Conservation (phyloP, 2,113 vertebrate species). For the Siniperca chuatsi region DNA sequence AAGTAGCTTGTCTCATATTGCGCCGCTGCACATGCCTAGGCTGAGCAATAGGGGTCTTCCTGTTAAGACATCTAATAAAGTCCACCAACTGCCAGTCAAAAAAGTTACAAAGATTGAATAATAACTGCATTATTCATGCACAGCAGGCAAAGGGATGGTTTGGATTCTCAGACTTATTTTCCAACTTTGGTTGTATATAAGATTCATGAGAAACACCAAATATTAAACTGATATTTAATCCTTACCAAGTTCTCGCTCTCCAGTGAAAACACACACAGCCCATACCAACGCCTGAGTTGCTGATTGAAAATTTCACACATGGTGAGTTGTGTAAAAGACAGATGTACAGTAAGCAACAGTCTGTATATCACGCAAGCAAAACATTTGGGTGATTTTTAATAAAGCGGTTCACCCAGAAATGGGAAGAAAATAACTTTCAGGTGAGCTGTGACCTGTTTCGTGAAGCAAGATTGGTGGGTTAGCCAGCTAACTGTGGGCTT, state of each 20-base stretch:
- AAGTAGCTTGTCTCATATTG: constrained; percentile 21
- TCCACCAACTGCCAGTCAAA: constrained; percentile 33
- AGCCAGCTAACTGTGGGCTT: neutral
- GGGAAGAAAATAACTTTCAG: neutral
- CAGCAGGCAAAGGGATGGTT: constrained; percentile 71
- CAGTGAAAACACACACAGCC: neutral
- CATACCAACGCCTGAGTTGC: neutral
- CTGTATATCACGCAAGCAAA: neutral
- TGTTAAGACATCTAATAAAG: constrained; percentile 45
- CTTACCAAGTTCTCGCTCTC: neutral
- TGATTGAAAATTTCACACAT: constrained; percentile 15
- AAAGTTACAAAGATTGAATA: constrained; percentile 15
- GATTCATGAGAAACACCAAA: constrained; percentile 23
- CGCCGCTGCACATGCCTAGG: neutral
- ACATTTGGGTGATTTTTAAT: neutral
- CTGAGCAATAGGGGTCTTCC: constrained; percentile 25
- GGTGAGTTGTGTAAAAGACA: neutral
- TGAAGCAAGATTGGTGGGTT: neutral
- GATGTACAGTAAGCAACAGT: neutral
- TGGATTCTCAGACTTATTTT: constrained; percentile 78
- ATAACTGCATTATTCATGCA: constrained; percentile 27
- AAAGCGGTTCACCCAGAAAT: neutral
- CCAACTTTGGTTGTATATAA: constrained; percentile 9
- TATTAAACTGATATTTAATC: constrained; percentile 35
- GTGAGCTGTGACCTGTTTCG: neutral